Percentiles rank a stretch among this genome's conserved stretches.
phyloP scores from a whole-genome alignment of 2,888 invertebrate species.

The Danaus chrysippus region DNA sequence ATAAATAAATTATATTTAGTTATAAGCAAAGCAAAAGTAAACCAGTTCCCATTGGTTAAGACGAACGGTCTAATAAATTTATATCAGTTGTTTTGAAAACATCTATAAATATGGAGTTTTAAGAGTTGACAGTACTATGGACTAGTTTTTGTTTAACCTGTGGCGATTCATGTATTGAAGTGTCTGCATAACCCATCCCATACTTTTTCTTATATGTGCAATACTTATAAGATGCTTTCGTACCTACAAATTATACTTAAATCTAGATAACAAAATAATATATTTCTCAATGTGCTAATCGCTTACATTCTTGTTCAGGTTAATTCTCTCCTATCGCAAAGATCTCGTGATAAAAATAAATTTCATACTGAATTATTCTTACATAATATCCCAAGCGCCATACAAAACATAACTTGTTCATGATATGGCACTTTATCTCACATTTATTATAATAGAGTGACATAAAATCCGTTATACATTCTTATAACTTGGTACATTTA shows the following conservation, averaged over 20 bases:
- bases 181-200: slow-evolving; percentile 25
- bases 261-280: not conserved
- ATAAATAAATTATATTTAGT: slow-evolving; percentile 58
- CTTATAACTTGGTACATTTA: slow-evolving; percentile 18
- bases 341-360: too few species aligned
- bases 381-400: too few species aligned
- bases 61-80: slow-evolving; percentile 38
- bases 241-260: not conserved
- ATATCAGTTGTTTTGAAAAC: slow-evolving; percentile 45
- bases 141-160: slow-evolving; percentile 28
- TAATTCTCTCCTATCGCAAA: too few species aligned
- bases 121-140: slow-evolving; percentile 27
- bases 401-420: not conserved
- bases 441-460: slow-evolving; percentile 1
- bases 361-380: too few species aligned
- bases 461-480: slow-evolving; percentile 10
- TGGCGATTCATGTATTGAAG: slow-evolving; percentile 27
- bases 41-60: slow-evolving; percentile 35
- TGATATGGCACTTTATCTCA: not conserved
- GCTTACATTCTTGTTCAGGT: too few species aligned
- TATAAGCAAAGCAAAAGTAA: slow-evolving; percentile 27
- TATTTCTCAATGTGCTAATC: not conserved
- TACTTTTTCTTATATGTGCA: slow-evolving; percentile 16
- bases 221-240: slow-evolving; percentile 4
- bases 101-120: slow-evolving; percentile 46